Conservation (phyloP, 2,113 vertebrate genomes). For the Origma solitaria region DNA sequence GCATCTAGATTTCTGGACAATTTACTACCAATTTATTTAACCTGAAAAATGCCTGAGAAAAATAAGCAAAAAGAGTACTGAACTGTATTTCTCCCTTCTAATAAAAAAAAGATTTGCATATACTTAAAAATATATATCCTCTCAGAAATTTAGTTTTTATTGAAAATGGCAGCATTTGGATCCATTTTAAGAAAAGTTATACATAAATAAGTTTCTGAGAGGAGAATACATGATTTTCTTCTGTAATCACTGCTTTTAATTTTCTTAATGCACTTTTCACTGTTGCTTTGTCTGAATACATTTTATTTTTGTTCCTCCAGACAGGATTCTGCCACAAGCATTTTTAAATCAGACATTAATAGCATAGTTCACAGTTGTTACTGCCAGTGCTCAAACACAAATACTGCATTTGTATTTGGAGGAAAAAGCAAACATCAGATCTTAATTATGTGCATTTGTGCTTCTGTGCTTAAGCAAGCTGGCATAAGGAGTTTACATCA, state of each 20-base stretch:
- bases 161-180: constrained; percentile 16
- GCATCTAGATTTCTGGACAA: background rate
- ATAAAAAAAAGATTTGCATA: background rate
- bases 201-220: constrained; percentile 30
- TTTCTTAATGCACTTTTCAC: constrained; percentile 60
- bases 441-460: constrained; percentile 72
- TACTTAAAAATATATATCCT: background rate
- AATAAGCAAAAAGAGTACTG: background rate
- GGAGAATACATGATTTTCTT: constrained; percentile 23
- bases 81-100: background rate
- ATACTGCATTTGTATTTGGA: constrained; percentile 69
- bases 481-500: constrained; percentile 64
- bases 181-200: constrained; percentile 37
- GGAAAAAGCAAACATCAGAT: constrained; percentile 72
- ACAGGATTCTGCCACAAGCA: constrained; percentile 67
- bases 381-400: constrained; percentile 69
- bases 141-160: constrained; percentile 10
- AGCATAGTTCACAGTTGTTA: constrained; percentile 69
- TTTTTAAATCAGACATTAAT: constrained; percentile 74
- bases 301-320: constrained; percentile 68
- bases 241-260: constrained; percentile 38
- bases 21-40: background rate
- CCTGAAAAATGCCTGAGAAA: background rate
- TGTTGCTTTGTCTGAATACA: constrained; percentile 70
- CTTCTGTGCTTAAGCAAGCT: constrained; percentile 64